A percentile compares a stretch with the other conserved stretches of the same genome.
phyloP scores from a whole-genome alignment of 2,797 vertebrate species.

The Coregonus suidteri region DNA sequence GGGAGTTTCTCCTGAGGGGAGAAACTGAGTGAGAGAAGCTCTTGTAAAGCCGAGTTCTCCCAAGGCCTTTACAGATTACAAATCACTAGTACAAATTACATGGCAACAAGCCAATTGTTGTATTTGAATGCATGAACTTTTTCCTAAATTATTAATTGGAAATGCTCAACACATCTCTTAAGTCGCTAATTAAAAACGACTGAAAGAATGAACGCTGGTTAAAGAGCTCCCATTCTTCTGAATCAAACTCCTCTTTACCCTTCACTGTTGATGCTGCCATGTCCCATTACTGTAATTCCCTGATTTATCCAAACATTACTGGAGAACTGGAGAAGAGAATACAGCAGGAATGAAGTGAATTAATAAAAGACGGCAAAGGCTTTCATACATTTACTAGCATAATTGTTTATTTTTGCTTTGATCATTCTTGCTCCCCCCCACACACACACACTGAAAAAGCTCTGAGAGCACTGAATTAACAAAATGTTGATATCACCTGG shows the following conservation, averaged over 20 bases:
- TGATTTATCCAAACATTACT: slow-evolving; percentile 19
- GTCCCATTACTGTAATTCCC: slow-evolving; percentile 29
- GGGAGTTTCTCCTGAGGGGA: slow-evolving; percentile 6
- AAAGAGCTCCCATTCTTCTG: slow-evolving; percentile 27
- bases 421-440: neutral
- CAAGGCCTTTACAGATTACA: slow-evolving; percentile 36
- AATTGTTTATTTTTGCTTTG: neutral
- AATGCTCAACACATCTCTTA: slow-evolving; percentile 40
- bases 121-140: slow-evolving; percentile 25
- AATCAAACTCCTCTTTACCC: slow-evolving; percentile 41
- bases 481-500: neutral
- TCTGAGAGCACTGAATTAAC: too few species aligned
- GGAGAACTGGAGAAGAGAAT: neutral
- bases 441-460: too few species aligned
- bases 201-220: too few species aligned
- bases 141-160: slow-evolving; percentile 59
- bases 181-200: slow-evolving; percentile 55
- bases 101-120: slow-evolving; percentile 46
- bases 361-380: neutral
- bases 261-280: slow-evolving; percentile 32
- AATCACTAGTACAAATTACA: slow-evolving; percentile 30
- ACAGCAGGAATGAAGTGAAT: neutral
- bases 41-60: slow-evolving; percentile 8
- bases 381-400: neutral
- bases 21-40: slow-evolving; percentile 12